These are phyloP conservation scores for Lasioglossum leucozonium DNA, from an alignment of 2,888 invertebrate species.

Conservation along the genomic window DNA sequence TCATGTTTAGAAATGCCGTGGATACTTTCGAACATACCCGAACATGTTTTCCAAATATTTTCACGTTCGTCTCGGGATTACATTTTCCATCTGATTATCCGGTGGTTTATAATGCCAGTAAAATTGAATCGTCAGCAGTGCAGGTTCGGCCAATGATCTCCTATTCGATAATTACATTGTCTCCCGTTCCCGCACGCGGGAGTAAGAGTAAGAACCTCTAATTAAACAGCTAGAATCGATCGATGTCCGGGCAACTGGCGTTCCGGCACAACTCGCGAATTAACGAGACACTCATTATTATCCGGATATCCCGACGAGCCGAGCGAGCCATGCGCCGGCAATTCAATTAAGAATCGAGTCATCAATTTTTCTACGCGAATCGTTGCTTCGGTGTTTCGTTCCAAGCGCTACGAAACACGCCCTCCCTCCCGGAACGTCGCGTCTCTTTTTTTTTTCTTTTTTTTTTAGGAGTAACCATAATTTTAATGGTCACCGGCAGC, in stretches of 20 bases:
- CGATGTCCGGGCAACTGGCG: not conserved
- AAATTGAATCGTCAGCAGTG: not conserved
- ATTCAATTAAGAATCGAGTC: slow-evolving; percentile 21
- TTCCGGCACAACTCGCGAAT: not conserved
- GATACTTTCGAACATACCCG: not conserved
- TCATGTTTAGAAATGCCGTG: too few relatives aligned
- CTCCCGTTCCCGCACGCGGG: not conserved
- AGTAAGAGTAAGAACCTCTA: not conserved
- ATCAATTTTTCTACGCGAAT: slow-evolving; percentile 41
- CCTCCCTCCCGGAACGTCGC: not conserved
- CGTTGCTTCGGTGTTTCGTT: slow-evolving; percentile 11
- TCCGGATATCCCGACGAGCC: not conserved
- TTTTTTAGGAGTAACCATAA: slow-evolving; percentile 16
- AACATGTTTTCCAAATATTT: not conserved
- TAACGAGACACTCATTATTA: slow-evolving; percentile 19
- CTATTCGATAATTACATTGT: slow-evolving; percentile 5
- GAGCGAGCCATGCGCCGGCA: slow-evolving; percentile 4
- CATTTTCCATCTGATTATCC: not conserved
- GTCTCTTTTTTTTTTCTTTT: not conserved
- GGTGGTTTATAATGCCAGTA: not conserved
- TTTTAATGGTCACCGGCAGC: slow-evolving; percentile 20
- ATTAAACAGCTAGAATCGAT: not conserved
- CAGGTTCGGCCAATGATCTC: not conserved
- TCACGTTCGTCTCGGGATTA: not conserved
- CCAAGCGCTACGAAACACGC: not conserved